Evolutionary conservation across 1,140 invertebrate genomes (phyloP).

Genomic region (Schmidtea mediterranea): DNA sequence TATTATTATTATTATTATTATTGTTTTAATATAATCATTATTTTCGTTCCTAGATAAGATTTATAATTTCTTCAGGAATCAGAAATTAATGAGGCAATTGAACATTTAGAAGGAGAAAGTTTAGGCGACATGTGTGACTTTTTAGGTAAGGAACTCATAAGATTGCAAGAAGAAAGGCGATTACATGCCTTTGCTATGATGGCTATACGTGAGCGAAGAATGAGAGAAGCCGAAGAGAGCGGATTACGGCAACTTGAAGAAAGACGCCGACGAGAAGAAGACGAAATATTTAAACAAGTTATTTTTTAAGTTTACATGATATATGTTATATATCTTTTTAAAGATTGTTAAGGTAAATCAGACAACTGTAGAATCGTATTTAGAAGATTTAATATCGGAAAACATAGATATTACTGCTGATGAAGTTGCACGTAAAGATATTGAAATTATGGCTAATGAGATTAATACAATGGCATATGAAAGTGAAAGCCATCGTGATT

Average conservation of each 20-base stretch:
- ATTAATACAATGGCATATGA: slow-evolving; percentile 32
- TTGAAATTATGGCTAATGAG: slow-evolving; percentile 31
- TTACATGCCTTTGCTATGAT: slow-evolving; percentile 41
- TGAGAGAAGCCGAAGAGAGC: slow-evolving; percentile 41
- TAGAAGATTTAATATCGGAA: slow-evolving; percentile 36
- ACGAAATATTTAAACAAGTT: slow-evolving; percentile 39
- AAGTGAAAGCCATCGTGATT: slow-evolving; percentile 11
- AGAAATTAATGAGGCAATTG: not conserved
- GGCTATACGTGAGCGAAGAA: slow-evolving; percentile 36
- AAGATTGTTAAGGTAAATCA: slow-evolving; percentile 25
- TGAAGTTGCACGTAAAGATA: slow-evolving; percentile 29
- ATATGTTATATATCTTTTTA: slow-evolving; percentile 29
- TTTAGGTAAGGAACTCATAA: slow-evolving; percentile 42
- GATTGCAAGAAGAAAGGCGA: slow-evolving; percentile 40
- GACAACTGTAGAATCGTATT: slow-evolving; percentile 34
- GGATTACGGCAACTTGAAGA: slow-evolving; percentile 40
- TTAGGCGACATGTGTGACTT: slow-evolving; percentile 40
- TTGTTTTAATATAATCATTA: too few relatives aligned
- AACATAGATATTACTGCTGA: slow-evolving; percentile 34
- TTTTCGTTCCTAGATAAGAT: too few relatives aligned
- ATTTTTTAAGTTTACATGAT: not conserved
- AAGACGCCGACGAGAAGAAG: slow-evolving; percentile 37
- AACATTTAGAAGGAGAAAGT: slow-evolving; percentile 32
- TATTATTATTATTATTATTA: too few relatives aligned
- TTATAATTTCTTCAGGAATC: not conserved